Conservation (phyloP, 2,888 invertebrate genomes). For the Chrysolina oricalcia region DNA sequence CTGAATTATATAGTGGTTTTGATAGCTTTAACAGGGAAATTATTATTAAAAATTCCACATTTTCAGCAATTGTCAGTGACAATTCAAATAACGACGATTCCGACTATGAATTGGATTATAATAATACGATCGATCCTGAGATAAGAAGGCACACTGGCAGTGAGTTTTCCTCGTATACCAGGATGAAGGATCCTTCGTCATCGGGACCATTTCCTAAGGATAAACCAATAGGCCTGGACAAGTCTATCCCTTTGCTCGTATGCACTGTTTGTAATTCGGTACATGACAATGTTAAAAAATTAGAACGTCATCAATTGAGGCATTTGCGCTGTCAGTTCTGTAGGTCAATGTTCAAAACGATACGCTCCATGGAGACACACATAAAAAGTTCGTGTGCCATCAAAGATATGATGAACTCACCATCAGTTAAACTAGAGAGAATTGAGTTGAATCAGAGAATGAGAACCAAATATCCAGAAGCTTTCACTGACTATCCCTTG, state of each 20-base stretch:
- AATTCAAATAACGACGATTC: not conserved
- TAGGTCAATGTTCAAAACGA: conserved; percentile 38
- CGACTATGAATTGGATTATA: not conserved
- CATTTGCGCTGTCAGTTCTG: too few species aligned
- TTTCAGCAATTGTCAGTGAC: too few species aligned
- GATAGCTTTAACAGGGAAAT: too few species aligned
- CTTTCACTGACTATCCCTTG: conserved; percentile 31
- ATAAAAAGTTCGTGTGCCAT: conserved; percentile 51
- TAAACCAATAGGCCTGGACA: not conserved
- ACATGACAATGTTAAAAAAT: too few species aligned
- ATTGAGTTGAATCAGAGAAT: conserved; percentile 51
- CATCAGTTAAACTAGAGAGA: conserved; percentile 49
- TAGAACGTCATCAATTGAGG: too few species aligned
- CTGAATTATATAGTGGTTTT: not conserved
- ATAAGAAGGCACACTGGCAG: conserved; percentile 23
- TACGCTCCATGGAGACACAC: conserved; percentile 53
- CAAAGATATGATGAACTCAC: conserved; percentile 52
- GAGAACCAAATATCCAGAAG: conserved; percentile 48
- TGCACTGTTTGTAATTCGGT: too few species aligned
- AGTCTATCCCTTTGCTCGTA: too few species aligned
- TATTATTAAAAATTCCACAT: not conserved
- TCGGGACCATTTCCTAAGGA: not conserved
- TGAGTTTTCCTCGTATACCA: conserved; percentile 14
- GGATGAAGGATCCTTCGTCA: not conserved
- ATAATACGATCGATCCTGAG: not conserved